These are phyloP conservation scores for Syncerus caffer DNA, from an alignment of 2,797 vertebrate species.

Conservation along the genomic window DNA sequence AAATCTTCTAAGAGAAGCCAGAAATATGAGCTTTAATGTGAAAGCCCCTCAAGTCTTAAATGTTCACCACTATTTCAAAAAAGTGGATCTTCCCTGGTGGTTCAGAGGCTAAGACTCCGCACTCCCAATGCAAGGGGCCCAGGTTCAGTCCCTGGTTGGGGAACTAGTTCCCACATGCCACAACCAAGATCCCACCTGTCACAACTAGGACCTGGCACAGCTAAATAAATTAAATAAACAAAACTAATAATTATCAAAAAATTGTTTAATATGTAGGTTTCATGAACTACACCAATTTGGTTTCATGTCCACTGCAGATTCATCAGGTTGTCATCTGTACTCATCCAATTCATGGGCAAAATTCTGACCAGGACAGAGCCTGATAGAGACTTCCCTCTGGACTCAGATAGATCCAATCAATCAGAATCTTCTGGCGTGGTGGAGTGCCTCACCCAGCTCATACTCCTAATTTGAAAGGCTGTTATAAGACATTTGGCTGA, in stretches of 20 bases:
- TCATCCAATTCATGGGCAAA: neutral
- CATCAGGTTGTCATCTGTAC: neutral
- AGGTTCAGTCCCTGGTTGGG: neutral
- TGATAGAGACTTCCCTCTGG: neutral
- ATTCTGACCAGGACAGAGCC: neutral
- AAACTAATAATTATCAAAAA: neutral
- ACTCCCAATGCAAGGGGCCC: neutral
- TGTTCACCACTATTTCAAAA: neutral
- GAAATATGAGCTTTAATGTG: neutral
- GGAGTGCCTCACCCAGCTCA: neutral
- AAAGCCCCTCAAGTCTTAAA: neutral
- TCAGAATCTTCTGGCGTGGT: neutral
- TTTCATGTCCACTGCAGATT: neutral
- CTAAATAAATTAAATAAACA: neutral
- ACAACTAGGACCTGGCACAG: neutral
- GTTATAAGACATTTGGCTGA: neutral
- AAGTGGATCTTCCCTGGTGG: neutral
- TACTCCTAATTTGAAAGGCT: neutral
- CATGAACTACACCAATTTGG: neutral
- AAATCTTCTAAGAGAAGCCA: neutral
- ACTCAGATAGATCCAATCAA: neutral
- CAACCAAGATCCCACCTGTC: neutral
- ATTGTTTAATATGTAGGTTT: neutral
- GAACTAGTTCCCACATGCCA: neutral
- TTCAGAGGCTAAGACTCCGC: neutral